Conservation (phyloP, 2,113 vertebrate species). For the Albula goreensis region DNA sequence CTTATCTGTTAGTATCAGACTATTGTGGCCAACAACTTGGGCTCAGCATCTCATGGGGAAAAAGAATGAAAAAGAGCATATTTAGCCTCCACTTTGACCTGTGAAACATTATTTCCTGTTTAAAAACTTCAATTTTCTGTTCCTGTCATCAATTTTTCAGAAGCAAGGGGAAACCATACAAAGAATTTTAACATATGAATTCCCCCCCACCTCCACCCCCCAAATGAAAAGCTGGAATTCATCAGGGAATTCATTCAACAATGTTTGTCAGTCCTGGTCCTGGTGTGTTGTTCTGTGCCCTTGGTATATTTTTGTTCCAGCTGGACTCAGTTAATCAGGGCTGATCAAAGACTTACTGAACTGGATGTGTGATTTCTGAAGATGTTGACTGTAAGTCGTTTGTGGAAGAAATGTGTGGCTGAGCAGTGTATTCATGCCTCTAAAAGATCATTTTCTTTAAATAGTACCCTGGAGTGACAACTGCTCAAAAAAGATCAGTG, state of each 20-base stretch:
- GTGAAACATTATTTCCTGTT: neutral
- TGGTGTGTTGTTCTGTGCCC: neutral
- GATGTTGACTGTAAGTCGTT: neutral
- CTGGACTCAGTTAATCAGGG: neutral
- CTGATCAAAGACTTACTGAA: neutral
- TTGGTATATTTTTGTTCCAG: neutral
- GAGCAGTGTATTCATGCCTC: neutral
- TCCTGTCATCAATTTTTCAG: neutral
- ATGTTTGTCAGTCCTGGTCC: neutral
- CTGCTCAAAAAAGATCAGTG: neutral
- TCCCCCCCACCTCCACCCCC: neutral
- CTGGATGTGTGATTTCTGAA: neutral
- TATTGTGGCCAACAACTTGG: neutral
- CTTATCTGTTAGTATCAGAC: neutral
- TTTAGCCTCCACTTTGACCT: neutral
- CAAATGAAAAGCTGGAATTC: neutral
- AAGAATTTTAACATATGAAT: neutral
- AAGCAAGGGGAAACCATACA: neutral
- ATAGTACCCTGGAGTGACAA: neutral
- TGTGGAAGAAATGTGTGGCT: neutral
- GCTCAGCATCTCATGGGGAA: neutral
- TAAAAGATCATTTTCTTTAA: neutral
- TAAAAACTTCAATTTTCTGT: neutral
- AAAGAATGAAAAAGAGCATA: neutral
- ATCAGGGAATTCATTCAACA: neutral